Evolutionary conservation across 2,113 vertebrate genomes (phyloP), one percentile per base, ranked within the genome.

Genomic region (Lophura nycthemera): DNA sequence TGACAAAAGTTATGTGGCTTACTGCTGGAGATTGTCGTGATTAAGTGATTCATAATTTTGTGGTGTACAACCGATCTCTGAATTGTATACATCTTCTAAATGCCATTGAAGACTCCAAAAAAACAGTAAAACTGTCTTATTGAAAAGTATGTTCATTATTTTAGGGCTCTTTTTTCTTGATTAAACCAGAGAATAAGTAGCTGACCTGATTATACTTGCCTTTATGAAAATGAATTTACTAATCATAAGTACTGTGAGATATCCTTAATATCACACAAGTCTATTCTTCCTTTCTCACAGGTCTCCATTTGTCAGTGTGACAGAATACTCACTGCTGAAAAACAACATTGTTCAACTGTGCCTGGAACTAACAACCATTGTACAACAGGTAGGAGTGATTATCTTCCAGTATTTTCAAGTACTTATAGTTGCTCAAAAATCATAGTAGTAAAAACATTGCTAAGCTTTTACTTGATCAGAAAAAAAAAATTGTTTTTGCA

Each of bases 321-420:
- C 98, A 66, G 99, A 99, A 96, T 99, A 99, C 95, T 99, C 98
- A 25, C 97, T 99, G 96, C 97, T 99, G 97, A 99, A 99, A 98
- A 99, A 98, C 97, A 98, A 99, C 96, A 99, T 99, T 79, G 98
- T 99, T 97, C 99, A 99, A 97, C 98, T 98, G 97, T 99, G 98
- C 98, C 97, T 99, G 96, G 99, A 99, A 97, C 97, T 99, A 94
- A 99, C 98, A 87, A 98, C 99, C 96, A 99, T 99, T 71, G 99
- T 99, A 96, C 99, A 99, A 97, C 98, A 99, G 98, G 99, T 99
- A 97, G 94, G 95, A 67, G 32, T 15, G 40, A 14, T 65, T 66
- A 17, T 29, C 65, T 56, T 70, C 47, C 2, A 4, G 59, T 72
- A 13, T 32, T 67, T 48, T 47, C 10, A 47, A 56, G 60, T 86